Conservation (phyloP, 2,888 invertebrate genomes). For the Dromius quadrimaculatus region DNA sequence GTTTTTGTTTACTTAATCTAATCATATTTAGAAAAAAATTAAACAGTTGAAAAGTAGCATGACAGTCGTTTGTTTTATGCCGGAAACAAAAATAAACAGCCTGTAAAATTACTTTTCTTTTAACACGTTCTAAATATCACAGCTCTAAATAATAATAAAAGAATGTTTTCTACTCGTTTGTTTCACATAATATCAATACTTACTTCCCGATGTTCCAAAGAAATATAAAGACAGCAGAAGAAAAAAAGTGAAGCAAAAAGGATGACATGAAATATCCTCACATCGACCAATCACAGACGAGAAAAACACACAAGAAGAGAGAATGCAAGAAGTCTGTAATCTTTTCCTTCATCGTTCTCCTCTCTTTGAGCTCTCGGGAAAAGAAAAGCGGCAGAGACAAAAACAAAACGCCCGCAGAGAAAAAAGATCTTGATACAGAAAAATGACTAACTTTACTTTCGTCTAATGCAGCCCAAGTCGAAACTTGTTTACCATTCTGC, state of each 20-base stretch:
- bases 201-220: constrained; percentile 50
- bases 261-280: constrained; percentile 52
- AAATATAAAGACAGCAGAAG: constrained; percentile 52
- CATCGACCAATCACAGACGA: constrained; percentile 51
- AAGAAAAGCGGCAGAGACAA: constrained; percentile 36
- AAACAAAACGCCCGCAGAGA: constrained; percentile 18
- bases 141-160: constrained; percentile 21
- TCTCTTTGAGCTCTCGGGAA: constrained; percentile 36
- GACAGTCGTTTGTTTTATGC: constrained; percentile 3
- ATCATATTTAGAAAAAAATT: constrained; percentile 16
- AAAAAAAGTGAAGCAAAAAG: constrained; percentile 51
- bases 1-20: constrained; percentile 10
- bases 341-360: constrained; percentile 46
- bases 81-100: constrained; percentile 40
- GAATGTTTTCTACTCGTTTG: constrained; percentile 27
- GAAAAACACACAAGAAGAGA: constrained; percentile 59
- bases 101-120: constrained; percentile 45
- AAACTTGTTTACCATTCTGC: not conserved
- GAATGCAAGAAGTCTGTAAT: constrained; percentile 57
- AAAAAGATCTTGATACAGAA: constrained; percentile 5
- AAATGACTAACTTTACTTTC: constrained; percentile 13
- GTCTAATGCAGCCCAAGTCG: not conserved
- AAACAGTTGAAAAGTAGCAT: constrained; percentile 20
- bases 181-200: constrained; percentile 49
- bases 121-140: constrained; percentile 42